Conservation (phyloP, 2,113 vertebrate species). For the Ammodytes dubius region DNA sequence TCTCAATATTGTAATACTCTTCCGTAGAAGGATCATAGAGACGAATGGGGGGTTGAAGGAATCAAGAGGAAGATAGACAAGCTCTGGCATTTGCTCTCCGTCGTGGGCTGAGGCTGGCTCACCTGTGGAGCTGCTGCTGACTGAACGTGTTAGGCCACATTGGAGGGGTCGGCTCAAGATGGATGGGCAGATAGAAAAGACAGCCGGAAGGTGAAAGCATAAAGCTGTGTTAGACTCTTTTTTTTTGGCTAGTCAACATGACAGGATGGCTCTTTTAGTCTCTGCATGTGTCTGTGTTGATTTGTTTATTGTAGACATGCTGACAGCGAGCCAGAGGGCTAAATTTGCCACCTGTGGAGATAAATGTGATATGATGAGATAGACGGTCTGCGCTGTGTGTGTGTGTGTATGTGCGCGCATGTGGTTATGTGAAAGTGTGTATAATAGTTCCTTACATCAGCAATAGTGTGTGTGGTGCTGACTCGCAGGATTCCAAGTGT, state of each 20-base stretch:
- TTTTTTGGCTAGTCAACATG: slow-evolving; percentile 2
- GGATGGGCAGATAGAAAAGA: slow-evolving; percentile 17
- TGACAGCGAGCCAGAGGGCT: slow-evolving; percentile 64
- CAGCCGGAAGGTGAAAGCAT: slow-evolving; percentile 27
- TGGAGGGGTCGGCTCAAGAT: slow-evolving; percentile 18
- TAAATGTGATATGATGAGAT: slow-evolving; percentile 75
- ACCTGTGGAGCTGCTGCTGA: slow-evolving; percentile 73
- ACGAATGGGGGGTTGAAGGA: slow-evolving; percentile 11
- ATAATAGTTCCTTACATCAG: slow-evolving; percentile 73
- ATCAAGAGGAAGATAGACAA: not conserved
- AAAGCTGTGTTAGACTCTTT: slow-evolving; percentile 32
- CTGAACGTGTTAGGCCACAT: slow-evolving; percentile 43
- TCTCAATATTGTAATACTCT: too few relatives aligned
- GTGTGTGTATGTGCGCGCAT: slow-evolving; percentile 26
- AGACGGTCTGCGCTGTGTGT: slow-evolving; percentile 25
- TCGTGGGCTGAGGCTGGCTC: slow-evolving; percentile 50
- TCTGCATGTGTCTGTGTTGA: slow-evolving; percentile 38
- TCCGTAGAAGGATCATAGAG: not conserved
- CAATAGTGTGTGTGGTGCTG: slow-evolving; percentile 61
- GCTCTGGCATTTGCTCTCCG: slow-evolving; percentile 3
- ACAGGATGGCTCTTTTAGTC: slow-evolving; percentile 26
- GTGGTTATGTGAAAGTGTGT: slow-evolving; percentile 51
- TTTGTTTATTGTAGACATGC: slow-evolving; percentile 63
- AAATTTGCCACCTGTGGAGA: slow-evolving; percentile 77
- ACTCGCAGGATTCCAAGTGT: slow-evolving; percentile 59